Evolutionary conservation across 2,113 vertebrate species (phyloP).

Genomic region (Trogon surrucura): DNA sequence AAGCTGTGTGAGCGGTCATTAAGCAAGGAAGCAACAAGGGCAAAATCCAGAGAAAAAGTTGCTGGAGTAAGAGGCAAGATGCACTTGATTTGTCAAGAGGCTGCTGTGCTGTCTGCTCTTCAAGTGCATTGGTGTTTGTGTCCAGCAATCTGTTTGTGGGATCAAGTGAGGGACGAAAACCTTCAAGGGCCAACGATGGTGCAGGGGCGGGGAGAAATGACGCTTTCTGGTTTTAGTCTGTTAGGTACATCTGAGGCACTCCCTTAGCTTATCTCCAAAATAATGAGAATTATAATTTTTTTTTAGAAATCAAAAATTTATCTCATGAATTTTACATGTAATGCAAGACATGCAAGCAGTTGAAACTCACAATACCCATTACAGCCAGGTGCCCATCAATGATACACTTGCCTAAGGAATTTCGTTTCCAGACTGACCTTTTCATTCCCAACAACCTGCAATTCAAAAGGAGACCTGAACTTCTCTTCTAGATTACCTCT

Average conservation of each 20-base stretch:
- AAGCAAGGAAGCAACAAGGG: neutral
- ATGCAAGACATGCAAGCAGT: neutral
- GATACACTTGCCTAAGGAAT: neutral
- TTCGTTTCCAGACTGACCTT: neutral
- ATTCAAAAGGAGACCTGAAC: neutral
- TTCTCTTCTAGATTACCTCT: neutral
- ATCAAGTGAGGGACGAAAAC: neutral
- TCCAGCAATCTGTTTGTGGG: fast-evolving
- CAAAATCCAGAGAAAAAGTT: neutral
- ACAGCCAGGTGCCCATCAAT: neutral
- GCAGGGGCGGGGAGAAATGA: neutral
- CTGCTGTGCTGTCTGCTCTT: neutral
- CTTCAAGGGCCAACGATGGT: neutral
- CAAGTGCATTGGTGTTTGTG: neutral
- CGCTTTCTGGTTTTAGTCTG: neutral
- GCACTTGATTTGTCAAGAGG: neutral
- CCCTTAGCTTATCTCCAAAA: neutral
- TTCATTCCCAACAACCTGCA: neutral
- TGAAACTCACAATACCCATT: neutral
- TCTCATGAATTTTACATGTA: neutral
- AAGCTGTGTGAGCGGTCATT: fast-evolving
- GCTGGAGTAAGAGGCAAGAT: neutral
- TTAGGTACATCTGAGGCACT: neutral
- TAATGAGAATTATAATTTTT: neutral
- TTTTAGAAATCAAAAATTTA: neutral